Evolutionary conservation across 2,113 vertebrate genomes (phyloP).

Genomic region (Pipa parva): DNA sequence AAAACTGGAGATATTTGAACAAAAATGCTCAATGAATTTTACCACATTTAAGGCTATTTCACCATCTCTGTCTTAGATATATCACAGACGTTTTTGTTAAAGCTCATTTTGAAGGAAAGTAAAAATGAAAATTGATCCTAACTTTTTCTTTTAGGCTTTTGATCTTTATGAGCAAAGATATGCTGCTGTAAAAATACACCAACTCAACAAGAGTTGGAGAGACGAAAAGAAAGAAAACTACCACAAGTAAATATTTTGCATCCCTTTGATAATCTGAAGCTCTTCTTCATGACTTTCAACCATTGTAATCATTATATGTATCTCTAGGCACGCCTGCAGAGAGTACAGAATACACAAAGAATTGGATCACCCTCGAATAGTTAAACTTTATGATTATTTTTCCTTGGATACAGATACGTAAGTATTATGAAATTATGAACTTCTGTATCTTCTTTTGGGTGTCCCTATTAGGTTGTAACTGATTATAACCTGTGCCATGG

Average conservation of each 20-base stretch:
- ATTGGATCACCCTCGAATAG: conserved; percentile 96
- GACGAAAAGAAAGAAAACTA: conserved; percentile 99
- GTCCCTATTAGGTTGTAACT: too few species aligned
- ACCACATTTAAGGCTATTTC: too few species aligned
- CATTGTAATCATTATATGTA: conserved; percentile 51
- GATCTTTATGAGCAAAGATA: conserved; percentile 98
- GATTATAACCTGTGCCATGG: too few species aligned
- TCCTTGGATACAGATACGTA: conserved; percentile 99
- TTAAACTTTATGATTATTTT: conserved; percentile 98
- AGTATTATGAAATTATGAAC: too few species aligned
- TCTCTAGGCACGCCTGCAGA: conserved; percentile 91
- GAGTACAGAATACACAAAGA: conserved; percentile 99
- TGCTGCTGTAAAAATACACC: conserved; percentile 98
- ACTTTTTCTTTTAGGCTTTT: conserved; percentile 79
- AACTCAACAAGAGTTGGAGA: conserved; percentile 99
- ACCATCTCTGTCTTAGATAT: too few species aligned
- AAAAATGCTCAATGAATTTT: too few species aligned
- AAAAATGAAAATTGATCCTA: too few species aligned
- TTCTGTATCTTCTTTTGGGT: too few species aligned
- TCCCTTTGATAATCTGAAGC: conserved; percentile 47
- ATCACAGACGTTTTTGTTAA: too few species aligned
- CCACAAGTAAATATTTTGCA: conserved; percentile 81
- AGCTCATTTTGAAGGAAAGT: too few species aligned
- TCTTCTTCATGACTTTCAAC: conserved; percentile 36
- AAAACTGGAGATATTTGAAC: too few species aligned